Percentiles rank a stretch among this genome's conserved stretches.
phyloP scores from a whole-genome alignment of 2,113 vertebrate genomes.

The Thamnophis sirtalis region DNA sequence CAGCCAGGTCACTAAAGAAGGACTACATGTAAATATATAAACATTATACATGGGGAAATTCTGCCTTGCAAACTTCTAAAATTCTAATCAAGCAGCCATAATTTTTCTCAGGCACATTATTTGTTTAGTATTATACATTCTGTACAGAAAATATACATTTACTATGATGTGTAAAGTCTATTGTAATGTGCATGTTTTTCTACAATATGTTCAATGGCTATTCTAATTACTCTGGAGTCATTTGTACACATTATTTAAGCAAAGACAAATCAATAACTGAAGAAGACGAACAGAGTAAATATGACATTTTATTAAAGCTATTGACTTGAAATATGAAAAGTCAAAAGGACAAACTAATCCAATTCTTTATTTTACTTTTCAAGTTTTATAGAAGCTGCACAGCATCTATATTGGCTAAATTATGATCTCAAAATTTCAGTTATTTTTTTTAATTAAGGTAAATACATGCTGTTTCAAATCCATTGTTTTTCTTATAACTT shows the following conservation, averaged over 20 bases:
- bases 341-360: background rate
- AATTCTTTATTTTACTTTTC: background rate
- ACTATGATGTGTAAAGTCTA: background rate
- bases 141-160: background rate
- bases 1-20: background rate
- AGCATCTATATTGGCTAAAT: slow-evolving; percentile 4
- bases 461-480: slow-evolving; percentile 4
- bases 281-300: background rate
- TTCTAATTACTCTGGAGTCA: background rate
- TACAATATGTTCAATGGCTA: background rate
- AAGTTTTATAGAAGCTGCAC: background rate
- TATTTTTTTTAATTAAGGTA: slow-evolving; percentile 12
- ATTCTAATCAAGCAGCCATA: background rate
- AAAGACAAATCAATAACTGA: background rate
- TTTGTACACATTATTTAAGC: background rate
- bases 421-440: background rate
- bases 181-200: background rate
- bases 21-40: background rate
- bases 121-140: background rate
- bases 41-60: background rate
- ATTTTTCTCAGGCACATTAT: background rate
- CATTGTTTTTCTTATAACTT: slow-evolving; percentile 33
- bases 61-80: background rate
- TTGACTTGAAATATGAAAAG: background rate
- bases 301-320: background rate